Percentiles rank a stretch among this genome's conserved stretches.
phyloP scores from a whole-genome alignment of 2,113 vertebrate species.

The Anhinga rufa region DNA sequence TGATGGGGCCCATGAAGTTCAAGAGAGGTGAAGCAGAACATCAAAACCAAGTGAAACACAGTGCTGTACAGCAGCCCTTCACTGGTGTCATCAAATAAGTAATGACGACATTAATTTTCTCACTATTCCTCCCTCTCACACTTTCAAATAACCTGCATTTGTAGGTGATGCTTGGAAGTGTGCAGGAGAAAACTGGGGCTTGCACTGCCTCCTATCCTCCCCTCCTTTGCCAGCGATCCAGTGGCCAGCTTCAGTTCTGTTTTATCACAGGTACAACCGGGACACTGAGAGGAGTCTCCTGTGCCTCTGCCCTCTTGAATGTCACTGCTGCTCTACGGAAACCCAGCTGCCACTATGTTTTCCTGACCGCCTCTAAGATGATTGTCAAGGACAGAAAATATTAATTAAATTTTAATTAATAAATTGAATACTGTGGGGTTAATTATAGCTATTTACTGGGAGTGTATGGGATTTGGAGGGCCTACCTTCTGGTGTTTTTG shows the following conservation, averaged over 20 bases:
- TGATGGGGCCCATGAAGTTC: background rate
- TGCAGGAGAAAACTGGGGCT: background rate
- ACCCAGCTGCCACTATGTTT: slow-evolving; percentile 19
- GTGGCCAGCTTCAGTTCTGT: background rate
- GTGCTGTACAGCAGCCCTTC: background rate
- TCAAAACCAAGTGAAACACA: background rate
- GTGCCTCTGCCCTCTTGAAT: background rate
- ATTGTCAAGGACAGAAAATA: slow-evolving; percentile 15
- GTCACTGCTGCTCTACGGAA: background rate
- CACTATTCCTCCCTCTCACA: background rate
- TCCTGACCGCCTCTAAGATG: background rate
- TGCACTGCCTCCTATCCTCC: background rate
- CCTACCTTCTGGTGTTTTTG: slow-evolving; percentile 41
- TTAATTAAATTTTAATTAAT: slow-evolving; percentile 64
- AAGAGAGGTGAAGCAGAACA: background rate
- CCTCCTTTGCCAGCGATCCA: background rate
- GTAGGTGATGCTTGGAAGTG: background rate
- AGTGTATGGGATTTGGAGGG: slow-evolving; percentile 31
- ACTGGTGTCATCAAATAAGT: background rate
- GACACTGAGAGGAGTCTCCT: background rate
- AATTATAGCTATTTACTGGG: slow-evolving; percentile 47
- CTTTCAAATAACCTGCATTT: background rate
- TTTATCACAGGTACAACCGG: background rate
- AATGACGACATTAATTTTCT: background rate
- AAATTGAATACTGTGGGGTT: slow-evolving; percentile 36